Evolutionary conservation across 2,113 vertebrate genomes (phyloP).

Genomic region (Cephalophus harveyi): DNA sequence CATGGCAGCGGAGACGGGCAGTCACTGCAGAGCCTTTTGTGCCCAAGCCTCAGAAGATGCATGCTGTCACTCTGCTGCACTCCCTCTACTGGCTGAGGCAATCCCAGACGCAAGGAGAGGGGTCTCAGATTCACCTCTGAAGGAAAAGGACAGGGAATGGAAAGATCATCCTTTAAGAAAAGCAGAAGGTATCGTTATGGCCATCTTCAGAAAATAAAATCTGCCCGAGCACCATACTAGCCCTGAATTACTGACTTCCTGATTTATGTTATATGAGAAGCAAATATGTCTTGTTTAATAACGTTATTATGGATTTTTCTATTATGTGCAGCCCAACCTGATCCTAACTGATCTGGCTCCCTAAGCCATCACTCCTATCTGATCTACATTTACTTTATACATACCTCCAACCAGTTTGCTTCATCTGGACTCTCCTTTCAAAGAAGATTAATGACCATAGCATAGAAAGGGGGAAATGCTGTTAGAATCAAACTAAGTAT

Average conservation of each 20-base stretch:
- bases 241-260: background rate
- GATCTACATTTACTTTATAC: background rate
- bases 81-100: background rate
- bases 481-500: background rate
- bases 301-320: background rate
- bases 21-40: accelerated
- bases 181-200: background rate
- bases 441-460: background rate
- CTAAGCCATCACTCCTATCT: background rate
- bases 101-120: background rate
- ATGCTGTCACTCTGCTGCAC: background rate
- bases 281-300: background rate
- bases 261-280: background rate
- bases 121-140: background rate
- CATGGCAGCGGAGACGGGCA: background rate
- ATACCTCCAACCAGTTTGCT: background rate
- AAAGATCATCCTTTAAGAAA: background rate
- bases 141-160: background rate
- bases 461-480: background rate
- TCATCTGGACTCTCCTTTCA: background rate
- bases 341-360: background rate
- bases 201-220: background rate
- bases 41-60: background rate
- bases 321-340: background rate
- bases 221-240: background rate